Base-by-base conservation (phyloP, 1,140 invertebrate species). In the Triops cancriformis region DNA sequence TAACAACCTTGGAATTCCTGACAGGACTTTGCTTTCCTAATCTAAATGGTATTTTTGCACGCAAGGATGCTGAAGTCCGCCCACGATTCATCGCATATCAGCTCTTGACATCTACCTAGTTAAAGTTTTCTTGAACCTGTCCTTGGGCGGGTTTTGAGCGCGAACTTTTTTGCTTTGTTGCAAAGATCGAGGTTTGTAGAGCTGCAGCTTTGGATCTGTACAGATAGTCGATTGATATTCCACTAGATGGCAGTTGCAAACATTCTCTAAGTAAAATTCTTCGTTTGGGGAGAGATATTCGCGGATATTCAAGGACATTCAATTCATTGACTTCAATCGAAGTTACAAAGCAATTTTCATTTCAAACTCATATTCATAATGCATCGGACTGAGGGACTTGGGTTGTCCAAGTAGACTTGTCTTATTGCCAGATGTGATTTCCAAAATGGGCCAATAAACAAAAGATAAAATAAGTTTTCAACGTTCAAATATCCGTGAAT, bases 11-110 rank as follows among this genome's bases (percentile, higher is more conserved):
- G 26, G 26, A 72, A 72, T 27, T 72, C 72, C 9, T 23, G 72
- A 2, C 72, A 27, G 26, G 72, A 27, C 72, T 2, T 23, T 6
- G 26, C n/a, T 23, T 9, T 9, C 72, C n/a, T 23, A 23, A 27
- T 23, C n/a, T 23, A 72, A 72, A 37, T 37, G n/a, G 27, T 74
- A 28, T 74, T 74, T 74, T 41, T 41, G 73, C 73, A n/a, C 23
- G 26, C 5, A 74, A 74, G 37, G 4, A 2, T 41, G 26, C 1
- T 37, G 31, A 37, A 37, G 31, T 26, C 73, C 27, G 26, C 73
- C 73, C 23, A 28, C n/a, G 72, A 72, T 18, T 41, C 73, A 28
- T 74, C 73, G 73, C 27, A 6, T 41, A 74, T n/a, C 27, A 74
- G 37, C 73, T n/a, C 27, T 7, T 37, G 31, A 37, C 31, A 37